These are phyloP conservation scores for Eira barbara DNA, from an alignment of 2,113 vertebrate species.

Conservation along the genomic window DNA sequence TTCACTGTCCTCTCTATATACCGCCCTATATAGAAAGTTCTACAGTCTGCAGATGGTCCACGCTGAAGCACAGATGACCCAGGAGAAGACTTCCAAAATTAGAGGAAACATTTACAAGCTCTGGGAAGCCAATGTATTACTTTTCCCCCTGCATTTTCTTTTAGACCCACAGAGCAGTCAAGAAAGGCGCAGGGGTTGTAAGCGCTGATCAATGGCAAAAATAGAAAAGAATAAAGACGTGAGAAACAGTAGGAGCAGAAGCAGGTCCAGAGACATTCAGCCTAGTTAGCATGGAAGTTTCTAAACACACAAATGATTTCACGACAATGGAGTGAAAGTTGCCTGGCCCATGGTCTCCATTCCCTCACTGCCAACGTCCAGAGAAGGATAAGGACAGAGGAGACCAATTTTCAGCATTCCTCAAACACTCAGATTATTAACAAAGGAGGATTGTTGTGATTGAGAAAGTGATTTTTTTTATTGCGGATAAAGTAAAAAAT, in stretches of 20 bases:
- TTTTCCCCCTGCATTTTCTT: background rate
- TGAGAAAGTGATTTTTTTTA: background rate
- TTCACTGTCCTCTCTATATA: background rate
- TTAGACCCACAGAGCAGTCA: background rate
- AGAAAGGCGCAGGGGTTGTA: background rate
- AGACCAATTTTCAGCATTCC: background rate
- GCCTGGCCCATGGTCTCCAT: background rate
- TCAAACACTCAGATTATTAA: background rate
- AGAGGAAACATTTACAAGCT: background rate
- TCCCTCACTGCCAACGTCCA: background rate
- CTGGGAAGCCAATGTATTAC: background rate
- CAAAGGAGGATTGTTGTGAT: background rate
- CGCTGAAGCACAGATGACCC: background rate
- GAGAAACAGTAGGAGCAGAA: background rate
- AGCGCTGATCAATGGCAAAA: background rate
- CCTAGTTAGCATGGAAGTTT: background rate
- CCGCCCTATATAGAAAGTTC: background rate
- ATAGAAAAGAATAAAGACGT: background rate
- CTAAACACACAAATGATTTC: background rate
- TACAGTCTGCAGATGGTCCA: background rate
- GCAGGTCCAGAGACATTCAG: background rate
- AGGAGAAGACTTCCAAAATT: constrained; percentile 4
- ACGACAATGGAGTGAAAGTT: background rate
- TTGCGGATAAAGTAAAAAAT: background rate
- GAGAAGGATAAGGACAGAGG: background rate